Percentiles rank a stretch among this genome's conserved stretches.
These are phyloP conservation scores for Euzophera pinguis DNA, from an alignment of 2,888 invertebrate genomes.

Conservation along the genomic window DNA sequence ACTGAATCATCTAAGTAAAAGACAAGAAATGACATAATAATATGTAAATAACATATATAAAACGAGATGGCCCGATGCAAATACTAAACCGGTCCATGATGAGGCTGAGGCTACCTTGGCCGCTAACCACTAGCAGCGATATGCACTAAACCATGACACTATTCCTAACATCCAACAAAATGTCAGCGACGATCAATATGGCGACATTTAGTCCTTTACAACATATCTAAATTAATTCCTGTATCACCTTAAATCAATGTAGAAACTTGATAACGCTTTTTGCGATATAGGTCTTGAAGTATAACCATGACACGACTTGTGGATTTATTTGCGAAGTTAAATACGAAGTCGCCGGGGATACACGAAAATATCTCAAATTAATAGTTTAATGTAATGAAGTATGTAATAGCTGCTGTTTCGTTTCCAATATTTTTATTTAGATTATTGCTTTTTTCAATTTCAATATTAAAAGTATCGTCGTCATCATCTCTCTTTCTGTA, in stretches of 20 bases:
- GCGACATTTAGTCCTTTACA: conserved; percentile 34
- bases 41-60: conserved; percentile 14
- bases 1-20: not conserved
- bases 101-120: conserved; percentile 68
- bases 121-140: conserved; percentile 44
- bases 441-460: not conserved
- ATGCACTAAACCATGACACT: conserved; percentile 60
- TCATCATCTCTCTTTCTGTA: conserved; percentile 17
- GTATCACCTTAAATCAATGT: conserved; percentile 14
- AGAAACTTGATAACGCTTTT: not conserved
- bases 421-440: too few relatives aligned
- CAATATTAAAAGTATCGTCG: not conserved
- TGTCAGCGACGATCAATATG: conserved; percentile 29
- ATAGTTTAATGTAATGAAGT: too few relatives aligned
- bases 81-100: conserved; percentile 35
- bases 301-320: too few relatives aligned
- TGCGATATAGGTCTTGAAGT: too few relatives aligned
- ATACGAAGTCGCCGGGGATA: too few relatives aligned
- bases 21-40: conserved; percentile 41
- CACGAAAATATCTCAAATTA: too few relatives aligned
- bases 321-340: too few relatives aligned
- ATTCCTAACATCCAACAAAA: conserved; percentile 35
- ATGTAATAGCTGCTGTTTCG: too few relatives aligned
- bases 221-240: conserved; percentile 7
- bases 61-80: conserved; percentile 23